phyloP scores from a whole-genome alignment of 2,797 vertebrate species.

The Sebastes flavidus region DNA sequence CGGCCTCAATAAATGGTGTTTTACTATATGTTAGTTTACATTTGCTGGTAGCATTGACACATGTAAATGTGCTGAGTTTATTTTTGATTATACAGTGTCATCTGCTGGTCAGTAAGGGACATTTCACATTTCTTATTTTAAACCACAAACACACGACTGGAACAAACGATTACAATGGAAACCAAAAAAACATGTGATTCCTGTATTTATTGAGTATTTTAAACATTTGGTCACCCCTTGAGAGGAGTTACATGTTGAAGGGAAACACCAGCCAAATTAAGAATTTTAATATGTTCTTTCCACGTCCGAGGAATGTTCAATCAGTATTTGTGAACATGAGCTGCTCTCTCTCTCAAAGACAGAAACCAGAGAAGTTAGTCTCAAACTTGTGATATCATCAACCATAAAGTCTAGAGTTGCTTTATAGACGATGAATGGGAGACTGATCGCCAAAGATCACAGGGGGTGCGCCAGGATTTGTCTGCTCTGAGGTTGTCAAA shows the following conservation, averaged over 20 bases:
- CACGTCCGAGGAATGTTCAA: too few species aligned
- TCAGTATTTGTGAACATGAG: too few species aligned
- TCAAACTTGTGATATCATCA: too few species aligned
- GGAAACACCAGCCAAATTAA: too few species aligned
- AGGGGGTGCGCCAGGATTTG: too few species aligned
- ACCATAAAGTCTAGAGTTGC: too few species aligned
- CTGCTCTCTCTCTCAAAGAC: too few species aligned
- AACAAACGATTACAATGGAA: background rate
- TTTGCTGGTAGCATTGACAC: background rate
- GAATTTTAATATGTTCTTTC: too few species aligned
- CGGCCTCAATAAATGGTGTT: background rate
- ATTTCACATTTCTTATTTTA: conserved; percentile 10
- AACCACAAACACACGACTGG: background rate
- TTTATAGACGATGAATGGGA: too few species aligned
- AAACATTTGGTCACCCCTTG: background rate
- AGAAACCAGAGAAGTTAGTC: too few species aligned
- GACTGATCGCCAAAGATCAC: too few species aligned
- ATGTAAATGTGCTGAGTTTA: background rate
- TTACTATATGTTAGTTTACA: conserved; percentile 7
- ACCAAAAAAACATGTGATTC: background rate
- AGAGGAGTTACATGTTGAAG: conserved; percentile 2
- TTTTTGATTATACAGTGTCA: conserved; percentile 46
- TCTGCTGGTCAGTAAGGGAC: conserved; percentile 50
- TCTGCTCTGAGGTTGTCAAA: too few species aligned
- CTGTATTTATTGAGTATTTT: conserved; percentile 23